Evolutionary conservation across 2,888 invertebrate genomes (phyloP), one percentile per base, ranked within the genome.

Genomic region (Troides oblongomaculatus): DNA sequence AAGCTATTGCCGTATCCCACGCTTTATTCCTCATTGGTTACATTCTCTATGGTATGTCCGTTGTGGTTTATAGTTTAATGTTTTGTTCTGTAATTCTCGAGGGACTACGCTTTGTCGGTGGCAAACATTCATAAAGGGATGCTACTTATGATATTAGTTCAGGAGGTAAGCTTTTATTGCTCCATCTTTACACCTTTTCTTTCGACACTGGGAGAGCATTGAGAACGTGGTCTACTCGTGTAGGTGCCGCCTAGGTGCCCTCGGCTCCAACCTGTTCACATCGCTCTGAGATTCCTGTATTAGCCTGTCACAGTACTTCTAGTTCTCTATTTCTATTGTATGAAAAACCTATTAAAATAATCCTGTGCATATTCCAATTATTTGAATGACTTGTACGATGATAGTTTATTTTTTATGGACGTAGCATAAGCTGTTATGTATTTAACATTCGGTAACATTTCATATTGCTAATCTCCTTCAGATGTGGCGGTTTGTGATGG

Each of bases 361-460:
- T 81, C 77, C 65, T 82, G 82, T 86, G 85, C 85, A 84, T 86
- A 86, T 87, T 88, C 83, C 85, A 86, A 79, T 84, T 79, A 82
- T 77, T 84, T 80, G 81, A 84, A 84, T 79, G 87, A 89, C 86
- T 85, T 90, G 89, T 92, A 90, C 84, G 81, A 91, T 83, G 86
- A 88, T 89, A 90, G 90, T 87, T 92, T 90, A 90, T 90, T 91
- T 58, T 89, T 89, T 89, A 89, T 86, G 84, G 84, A 90, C 89
- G 89, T 92, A 92, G 91, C 84, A 84, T 92, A 92, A 92, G 91
- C 88, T 90, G 92, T 92, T 92, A 90, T 90, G 88, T 92, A 89
- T 88, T 89, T 88, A 83, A 88, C 88, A 88, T 84, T 84, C 77
- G 78, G 81, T 83, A 76, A 82, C 82, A 81, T 81, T 86, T 85